These are phyloP conservation scores for Ophthalmolycus amberensis DNA, from an alignment of 2,113 vertebrate species.

Conservation along the genomic window DNA sequence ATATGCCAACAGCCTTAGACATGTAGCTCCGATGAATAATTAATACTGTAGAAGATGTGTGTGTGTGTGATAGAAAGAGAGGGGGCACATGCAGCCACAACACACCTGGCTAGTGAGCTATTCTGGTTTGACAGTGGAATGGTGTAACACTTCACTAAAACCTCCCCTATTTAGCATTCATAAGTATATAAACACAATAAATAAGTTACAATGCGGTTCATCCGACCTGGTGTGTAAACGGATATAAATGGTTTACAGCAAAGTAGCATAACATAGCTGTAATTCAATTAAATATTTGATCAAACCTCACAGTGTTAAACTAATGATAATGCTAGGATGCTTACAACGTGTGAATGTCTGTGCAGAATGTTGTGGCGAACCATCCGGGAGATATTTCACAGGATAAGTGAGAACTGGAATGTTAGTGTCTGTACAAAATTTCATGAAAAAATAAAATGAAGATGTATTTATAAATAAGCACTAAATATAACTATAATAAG, in stretches of 20 bases:
- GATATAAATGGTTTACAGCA: not conserved
- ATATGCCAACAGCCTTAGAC: constrained; percentile 52
- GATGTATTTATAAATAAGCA: not conserved
- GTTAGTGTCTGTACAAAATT: not conserved
- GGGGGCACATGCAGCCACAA: constrained; percentile 35
- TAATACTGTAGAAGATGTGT: constrained; percentile 46
- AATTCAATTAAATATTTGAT: not conserved
- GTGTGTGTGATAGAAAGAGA: not conserved
- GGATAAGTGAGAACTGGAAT: not conserved
- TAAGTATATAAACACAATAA: not conserved
- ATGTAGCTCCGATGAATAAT: constrained; percentile 65
- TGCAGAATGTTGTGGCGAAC: not conserved
- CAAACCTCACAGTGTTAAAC: not conserved
- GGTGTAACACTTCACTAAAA: not conserved
- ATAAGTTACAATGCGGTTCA: not conserved
- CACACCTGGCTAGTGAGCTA: constrained; percentile 19
- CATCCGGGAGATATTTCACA: not conserved
- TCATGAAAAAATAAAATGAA: too few relatives aligned
- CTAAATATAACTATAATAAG: not conserved
- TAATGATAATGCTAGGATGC: not conserved
- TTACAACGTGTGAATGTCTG: not conserved
- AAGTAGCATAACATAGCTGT: not conserved
- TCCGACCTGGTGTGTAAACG: not conserved
- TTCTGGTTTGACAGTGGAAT: constrained; percentile 8
- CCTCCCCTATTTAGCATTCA: not conserved